Base-by-base conservation (phyloP, 2,888 invertebrate genomes). In the Diachrysia chrysitis region DNA sequence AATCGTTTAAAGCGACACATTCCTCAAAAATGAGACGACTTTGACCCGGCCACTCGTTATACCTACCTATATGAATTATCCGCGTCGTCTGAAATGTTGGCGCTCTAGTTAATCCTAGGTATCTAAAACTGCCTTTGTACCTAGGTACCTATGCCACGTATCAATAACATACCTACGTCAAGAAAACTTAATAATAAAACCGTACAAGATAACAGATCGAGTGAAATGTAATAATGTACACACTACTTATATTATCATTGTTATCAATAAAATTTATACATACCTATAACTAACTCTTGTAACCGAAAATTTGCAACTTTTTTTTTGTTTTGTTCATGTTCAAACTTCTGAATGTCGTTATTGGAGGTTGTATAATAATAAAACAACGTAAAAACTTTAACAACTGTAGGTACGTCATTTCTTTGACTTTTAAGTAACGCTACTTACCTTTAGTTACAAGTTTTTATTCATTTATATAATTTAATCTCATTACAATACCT, bases 31-130 rank as follows among this genome's bases (percentile, higher is more conserved):
- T 71, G 56, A 67, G 59, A 64, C 54, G 60, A 68, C 61, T 70
- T 71, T 67, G 51, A 61, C 42, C 37, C 69, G 53, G 54, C 55
- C 61, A 53, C 58, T 64, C 60, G 29, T n/a, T 58, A 56, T 35
- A 69, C 65, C 69, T 35, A 69, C 65, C 69, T 73, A 78, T 73
- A 78, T 79, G 73, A 81, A 77, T 74, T 77, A 82, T 76, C 66
- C 66, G 67, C 46, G 59, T 68, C 54, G 71, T 79, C 72, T 66
- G 74, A 71, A 73, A 71, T 58, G 63, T 69, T 76, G 75, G 70
- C 71, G 71, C 76, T 67, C 58, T 65, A 55, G 64, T 63, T 56
- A 21, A 29, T 55, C 66, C 73, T 74, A 76, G 64, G 71, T 75
- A 68, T 76, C 76, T 60, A 66, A 71, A 69, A 68, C 69, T n/a